phyloP scores from a whole-genome alignment of 2,888 invertebrate genomes.

The Agrochola litura region DNA sequence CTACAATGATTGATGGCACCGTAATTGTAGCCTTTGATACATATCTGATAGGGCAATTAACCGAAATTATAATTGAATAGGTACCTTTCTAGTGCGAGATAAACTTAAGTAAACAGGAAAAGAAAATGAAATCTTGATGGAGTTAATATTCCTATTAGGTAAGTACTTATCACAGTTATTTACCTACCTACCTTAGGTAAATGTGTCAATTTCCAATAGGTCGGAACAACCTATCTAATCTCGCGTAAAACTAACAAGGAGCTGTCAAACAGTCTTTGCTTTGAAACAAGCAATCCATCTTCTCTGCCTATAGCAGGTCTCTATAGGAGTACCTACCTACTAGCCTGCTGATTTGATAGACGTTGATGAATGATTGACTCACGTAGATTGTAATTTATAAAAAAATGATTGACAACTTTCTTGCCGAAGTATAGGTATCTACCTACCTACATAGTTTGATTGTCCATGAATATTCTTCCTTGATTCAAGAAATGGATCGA shows the following conservation, averaged over 20 bases:
- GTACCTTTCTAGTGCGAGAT: conserved; percentile 7
- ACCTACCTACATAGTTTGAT: neutral
- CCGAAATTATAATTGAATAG: conserved; percentile 40
- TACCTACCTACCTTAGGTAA: no score
- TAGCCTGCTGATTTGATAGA: neutral
- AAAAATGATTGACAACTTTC: neutral
- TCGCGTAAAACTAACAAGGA: neutral
- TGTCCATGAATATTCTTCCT: neutral
- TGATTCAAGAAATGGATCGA: neutral
- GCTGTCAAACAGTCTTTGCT: neutral
- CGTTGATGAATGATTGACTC: neutral
- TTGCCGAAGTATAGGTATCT: neutral
- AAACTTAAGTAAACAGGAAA: conserved; percentile 26
- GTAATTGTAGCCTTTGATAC: conserved; percentile 62
- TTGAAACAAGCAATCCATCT: neutral
- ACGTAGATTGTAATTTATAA: conserved; percentile 6
- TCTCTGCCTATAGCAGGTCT: neutral
- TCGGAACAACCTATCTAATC: neutral
- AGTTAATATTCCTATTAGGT: no score
- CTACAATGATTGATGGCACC: conserved; percentile 63
- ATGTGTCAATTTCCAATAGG: neutral
- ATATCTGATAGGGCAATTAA: conserved; percentile 56
- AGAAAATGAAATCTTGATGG: no score
- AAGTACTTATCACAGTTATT: neutral
- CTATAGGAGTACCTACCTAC: no score